Evolutionary conservation across 1,140 invertebrate species (phyloP).

Genomic region (Drosophila insularis): DNA sequence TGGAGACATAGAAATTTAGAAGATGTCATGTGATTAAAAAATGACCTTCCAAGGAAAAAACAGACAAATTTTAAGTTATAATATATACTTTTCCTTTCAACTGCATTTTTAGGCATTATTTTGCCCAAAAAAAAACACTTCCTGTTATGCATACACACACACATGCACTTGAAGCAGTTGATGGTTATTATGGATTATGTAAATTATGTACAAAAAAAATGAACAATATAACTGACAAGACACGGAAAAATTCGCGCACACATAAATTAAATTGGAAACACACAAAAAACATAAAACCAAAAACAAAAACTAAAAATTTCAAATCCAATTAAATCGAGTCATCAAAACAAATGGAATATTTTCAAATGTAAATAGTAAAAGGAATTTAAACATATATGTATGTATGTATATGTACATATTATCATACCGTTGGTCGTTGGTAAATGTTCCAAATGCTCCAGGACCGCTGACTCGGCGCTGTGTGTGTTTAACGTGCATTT

Average conservation of each 20-base stretch:
- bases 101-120: background rate
- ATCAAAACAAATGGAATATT: constrained; percentile 11
- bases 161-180: background rate
- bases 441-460: constrained; percentile 82
- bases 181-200: background rate
- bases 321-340: constrained; percentile 46
- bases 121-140: too few relatives aligned
- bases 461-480: constrained; percentile 82
- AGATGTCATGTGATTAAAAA: too few relatives aligned
- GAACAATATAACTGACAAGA: background rate
- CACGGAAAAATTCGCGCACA: background rate
- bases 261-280: constrained; percentile 28
- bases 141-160: background rate
- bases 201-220: constrained; percentile 6
- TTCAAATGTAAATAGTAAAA: background rate
- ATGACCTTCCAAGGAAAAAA: too few relatives aligned
- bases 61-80: too few relatives aligned
- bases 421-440: constrained; percentile 80
- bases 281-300: background rate
- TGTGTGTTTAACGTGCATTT: constrained; percentile 82
- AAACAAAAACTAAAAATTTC: constrained; percentile 19
- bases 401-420: constrained; percentile 20
- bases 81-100: background rate
- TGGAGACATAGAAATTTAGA: too few relatives aligned
- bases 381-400: constrained; percentile 16